Evolutionary conservation across 2,797 vertebrate species (phyloP), one percentile per base, ranked within the genome.

Genomic region (Diplodus puntazzo): DNA sequence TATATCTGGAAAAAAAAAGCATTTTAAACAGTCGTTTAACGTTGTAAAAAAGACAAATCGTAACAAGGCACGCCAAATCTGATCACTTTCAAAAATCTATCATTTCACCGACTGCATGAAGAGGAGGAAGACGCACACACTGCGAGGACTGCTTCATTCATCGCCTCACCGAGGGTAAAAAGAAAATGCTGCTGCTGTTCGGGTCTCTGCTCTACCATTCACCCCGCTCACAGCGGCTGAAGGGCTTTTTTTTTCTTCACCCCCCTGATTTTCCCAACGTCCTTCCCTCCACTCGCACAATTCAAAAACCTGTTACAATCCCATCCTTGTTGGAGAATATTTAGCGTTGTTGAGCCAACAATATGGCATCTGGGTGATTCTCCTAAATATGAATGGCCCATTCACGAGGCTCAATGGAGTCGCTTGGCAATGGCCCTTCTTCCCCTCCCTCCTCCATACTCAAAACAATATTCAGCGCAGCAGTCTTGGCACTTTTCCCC

Each of bases 371-470:
- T 94, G 92, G 93, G 92, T 92, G 94, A 95, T 95, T 94, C 93
- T 92, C 89, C 93, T 93, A 96, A 95, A 96, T 94, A 95, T 96
- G 94, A 96, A 96, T 95, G 95, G 94, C 81, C 94, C 91, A 95
- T 96, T 96, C 94, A 96, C 83, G 43, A 66, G 77, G 75, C 91
- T 94, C 91, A 95, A 94, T 93, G 90, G 92, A 90, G 87, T 85
- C 83, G 83, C 90, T 94, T 94, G 92, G 92, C 92, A 93, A 74
- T 80, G 88, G 86, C 88, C 90, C 90, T 61, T 65, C 77, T 69
- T 87, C 87, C 86, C 92, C 88, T 87, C 86, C 92, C 87, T 89
- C 81, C 88, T 77, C 87, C 84, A 78, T 83, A 86, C 91, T 87
- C 91, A 92, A 92, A 95, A 94, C 92, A 94, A 94, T 94, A 94